These are phyloP conservation scores for Strigamia crassipes DNA, from an alignment of 2,888 invertebrate genomes.

Conservation along the genomic window DNA sequence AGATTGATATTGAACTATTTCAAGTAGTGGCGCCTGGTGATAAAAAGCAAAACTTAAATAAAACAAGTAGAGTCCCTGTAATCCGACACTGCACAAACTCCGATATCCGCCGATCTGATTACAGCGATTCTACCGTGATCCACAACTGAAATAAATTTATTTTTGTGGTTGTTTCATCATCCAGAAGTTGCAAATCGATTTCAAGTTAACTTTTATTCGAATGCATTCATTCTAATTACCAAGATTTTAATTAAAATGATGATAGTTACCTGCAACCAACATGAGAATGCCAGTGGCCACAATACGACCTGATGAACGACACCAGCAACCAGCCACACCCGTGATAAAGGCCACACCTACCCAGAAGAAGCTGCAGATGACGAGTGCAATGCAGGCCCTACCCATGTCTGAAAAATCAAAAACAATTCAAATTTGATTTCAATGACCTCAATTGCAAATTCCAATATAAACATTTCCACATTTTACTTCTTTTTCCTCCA, in stretches of 20 bases:
- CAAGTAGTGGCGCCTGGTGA: no score
- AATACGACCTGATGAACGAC: constrained; percentile 89
- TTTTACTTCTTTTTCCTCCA: not conserved
- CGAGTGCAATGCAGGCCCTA: constrained; percentile 88
- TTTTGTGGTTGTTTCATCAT: not conserved
- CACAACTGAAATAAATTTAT: no score
- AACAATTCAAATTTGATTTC: constrained; percentile 22
- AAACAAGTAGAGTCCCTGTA: no score
- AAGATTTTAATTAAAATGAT: constrained; percentile 28
- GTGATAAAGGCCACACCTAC: constrained; percentile 94
- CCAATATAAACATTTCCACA: not conserved
- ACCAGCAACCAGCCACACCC: constrained; percentile 95
- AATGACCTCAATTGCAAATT: not conserved
- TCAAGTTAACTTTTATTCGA: not conserved
- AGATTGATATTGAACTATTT: not conserved
- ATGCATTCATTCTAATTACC: not conserved
- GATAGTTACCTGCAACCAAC: constrained; percentile 77
- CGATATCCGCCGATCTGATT: no score
- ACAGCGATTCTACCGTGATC: no score
- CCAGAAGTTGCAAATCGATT: not conserved
- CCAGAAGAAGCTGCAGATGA: constrained; percentile 88
- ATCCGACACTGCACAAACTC: no score
- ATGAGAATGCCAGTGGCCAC: constrained; percentile 90
- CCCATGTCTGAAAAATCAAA: constrained; percentile 71
- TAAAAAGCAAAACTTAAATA: no score